A percentile compares a stretch with the other conserved stretches of the same genome.
phyloP scores from a whole-genome alignment of 2,888 invertebrate genomes.

The Axea sp. region DNA sequence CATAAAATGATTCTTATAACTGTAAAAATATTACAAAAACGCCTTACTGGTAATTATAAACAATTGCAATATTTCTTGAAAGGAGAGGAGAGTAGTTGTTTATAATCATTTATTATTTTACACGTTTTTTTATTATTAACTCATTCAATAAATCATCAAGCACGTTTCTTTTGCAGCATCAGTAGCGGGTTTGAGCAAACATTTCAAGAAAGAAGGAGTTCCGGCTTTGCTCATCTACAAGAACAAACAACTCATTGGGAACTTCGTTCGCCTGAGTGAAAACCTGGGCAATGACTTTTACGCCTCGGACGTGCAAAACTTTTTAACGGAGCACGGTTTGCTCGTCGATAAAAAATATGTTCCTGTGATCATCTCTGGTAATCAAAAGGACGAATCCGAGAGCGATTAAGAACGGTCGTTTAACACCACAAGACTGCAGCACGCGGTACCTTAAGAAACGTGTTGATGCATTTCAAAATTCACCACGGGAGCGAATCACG shows the following conservation, averaged over 20 bases:
- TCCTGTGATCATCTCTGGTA: slow-evolving; percentile 76
- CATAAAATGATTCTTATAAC: too few species aligned
- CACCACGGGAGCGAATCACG: background rate
- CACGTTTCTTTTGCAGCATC: slow-evolving; percentile 83
- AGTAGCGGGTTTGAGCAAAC: slow-evolving; percentile 90
- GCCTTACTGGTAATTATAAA: too few species aligned
- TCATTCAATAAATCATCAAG: too few species aligned
- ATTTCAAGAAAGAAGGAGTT: slow-evolving; percentile 91
- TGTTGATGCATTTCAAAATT: slow-evolving; percentile 35
- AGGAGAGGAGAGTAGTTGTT: too few species aligned
- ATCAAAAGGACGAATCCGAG: slow-evolving; percentile 60
- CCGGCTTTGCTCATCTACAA: slow-evolving; percentile 96
- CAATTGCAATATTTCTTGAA: too few species aligned
- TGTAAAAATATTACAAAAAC: too few species aligned
- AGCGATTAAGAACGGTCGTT: slow-evolving; percentile 55
- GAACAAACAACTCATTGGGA: slow-evolving; percentile 93
- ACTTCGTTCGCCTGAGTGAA: slow-evolving; percentile 92
- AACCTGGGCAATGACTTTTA: slow-evolving; percentile 95
- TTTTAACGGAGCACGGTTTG: slow-evolving; percentile 91
- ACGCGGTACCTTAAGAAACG: slow-evolving; percentile 4
- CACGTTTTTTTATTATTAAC: too few species aligned
- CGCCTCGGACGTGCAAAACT: slow-evolving; percentile 93
- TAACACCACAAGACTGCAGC: slow-evolving; percentile 57
- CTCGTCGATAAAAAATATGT: slow-evolving; percentile 85
- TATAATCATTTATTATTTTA: too few species aligned